Evolutionary conservation across 2,888 invertebrate species (phyloP), one percentile per base, ranked within the genome.

Genomic region (Gymnocheta viridis): DNA sequence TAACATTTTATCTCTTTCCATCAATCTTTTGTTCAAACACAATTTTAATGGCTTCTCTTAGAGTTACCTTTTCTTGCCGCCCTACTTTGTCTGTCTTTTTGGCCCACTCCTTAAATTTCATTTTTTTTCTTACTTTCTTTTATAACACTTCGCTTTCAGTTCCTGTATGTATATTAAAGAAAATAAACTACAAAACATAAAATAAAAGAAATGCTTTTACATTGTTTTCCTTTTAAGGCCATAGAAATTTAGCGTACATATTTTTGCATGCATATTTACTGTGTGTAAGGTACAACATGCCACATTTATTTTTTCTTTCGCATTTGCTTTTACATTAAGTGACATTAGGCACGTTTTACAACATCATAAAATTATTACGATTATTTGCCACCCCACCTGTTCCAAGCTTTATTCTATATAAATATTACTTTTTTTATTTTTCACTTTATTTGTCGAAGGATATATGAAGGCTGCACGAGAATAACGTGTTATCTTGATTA

Each of bases 401-500:
- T 69, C 70, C 10, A 66, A 58, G 49, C 29, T 56, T 27, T 38
- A 49, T 41, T 51, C 47, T 72, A 35, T 58, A 38, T 32, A 58
- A 58, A 49, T 10, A 67, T 19, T 10, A 3, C 17, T 6, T 51
- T 51, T 4, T 51, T 60, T 77, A 22, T 29, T 41, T 41, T 32
- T 51, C 47, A 29, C 62, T 62, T 54, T n/a, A 72, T 56, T 72
- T 79, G 64, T 72, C 79, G 64, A 72, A 79, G 79, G 79, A 72
- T 78, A 62, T 70, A 49, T 51, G 66, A 80, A 80, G 80, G 80
- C 51, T 83, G 74, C 56, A 79, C 49, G 14, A 58, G 69, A 70
- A 79, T 74, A 64, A 76, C 74, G 62, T 84, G 87, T 88, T 89
- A 90, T 87, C 89, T 87, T 86, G 87, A 87, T 89, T 90, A 90